Evolutionary conservation across 2,113 vertebrate species (phyloP), one percentile per base, ranked within the genome.

Genomic region (Deroptyus accipitrinus): DNA sequence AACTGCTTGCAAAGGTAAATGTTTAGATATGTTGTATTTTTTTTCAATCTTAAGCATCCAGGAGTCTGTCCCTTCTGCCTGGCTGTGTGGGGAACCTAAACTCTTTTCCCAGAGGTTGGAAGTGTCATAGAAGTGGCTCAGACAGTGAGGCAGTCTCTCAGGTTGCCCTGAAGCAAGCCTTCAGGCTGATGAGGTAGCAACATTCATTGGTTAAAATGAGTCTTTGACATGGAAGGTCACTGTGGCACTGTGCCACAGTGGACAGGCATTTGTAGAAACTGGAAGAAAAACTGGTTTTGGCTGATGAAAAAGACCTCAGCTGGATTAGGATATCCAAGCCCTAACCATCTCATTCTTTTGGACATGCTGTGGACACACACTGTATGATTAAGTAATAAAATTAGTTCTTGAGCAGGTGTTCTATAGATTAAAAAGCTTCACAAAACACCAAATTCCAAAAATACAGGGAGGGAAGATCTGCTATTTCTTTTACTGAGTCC

Each of bases 1-100:
- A 98, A 24, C 95, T 99, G 57, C 97, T 99, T 70, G 97, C 97
- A 72, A 97, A 99, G 98, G 99, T 99, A 88, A 97, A 97, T 51
- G 4, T 64, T 86, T 86, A 61, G 3, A n/a, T 54, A 4, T 52
- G 54, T 48, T 85, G 17, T 64, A 13, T 27, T 44, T 81, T 72
- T 61, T 92, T 84, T 31, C 52, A 20, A 0, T 64, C n/a, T 79
- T 90, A 59, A 88, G 57, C 17, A 74, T 1, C 2, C 22, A 74
- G 5, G 55, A 9, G 49, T n/a, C 69, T 73, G 22, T 5, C 18
- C 55, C n/a, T 79, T 92, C 59, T 61, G 68, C 69, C 17, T 90
- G 84, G n/a, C 44, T 72, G 49, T 27, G 16, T 46, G 33, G 66
- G 70, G 88, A 51, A 80, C 41, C 25, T 80, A 19, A 62, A 9